phyloP scores from a whole-genome alignment of 37 sponge, comb jelly and placozoan species.

The Cladorhizidae sp. region DNA sequence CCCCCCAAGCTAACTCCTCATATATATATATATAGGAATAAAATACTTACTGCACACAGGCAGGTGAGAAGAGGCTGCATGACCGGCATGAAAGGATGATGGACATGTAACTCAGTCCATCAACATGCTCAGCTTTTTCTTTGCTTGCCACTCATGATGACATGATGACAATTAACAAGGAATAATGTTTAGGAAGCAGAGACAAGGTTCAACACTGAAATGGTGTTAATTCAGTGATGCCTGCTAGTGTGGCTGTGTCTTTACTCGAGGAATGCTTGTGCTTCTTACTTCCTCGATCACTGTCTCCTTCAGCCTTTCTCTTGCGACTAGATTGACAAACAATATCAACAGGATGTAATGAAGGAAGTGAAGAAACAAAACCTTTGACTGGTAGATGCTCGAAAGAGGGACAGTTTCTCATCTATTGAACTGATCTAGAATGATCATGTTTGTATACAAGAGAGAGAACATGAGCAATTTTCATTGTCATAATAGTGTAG shows the following conservation, averaged over 20 bases:
- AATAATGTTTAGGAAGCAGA: too few species aligned
- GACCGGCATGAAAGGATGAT: too few species aligned
- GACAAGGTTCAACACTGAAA: not conserved
- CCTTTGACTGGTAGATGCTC: not conserved
- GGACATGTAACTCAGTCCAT: too few species aligned
- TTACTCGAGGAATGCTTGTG: not conserved
- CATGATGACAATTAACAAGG: too few species aligned
- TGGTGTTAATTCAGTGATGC: not conserved
- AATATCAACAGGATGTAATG: not conserved
- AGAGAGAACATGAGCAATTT: not conserved
- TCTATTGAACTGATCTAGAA: not conserved
- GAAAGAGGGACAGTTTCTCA: not conserved
- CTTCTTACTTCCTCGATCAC: not conserved
- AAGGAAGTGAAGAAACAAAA: too few species aligned
- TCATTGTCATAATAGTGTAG: not conserved
- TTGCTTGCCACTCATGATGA: too few species aligned
- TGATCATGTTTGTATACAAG: too few species aligned
- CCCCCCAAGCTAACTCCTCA: too few species aligned
- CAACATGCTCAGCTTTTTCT: too few species aligned
- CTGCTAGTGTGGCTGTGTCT: not conserved
- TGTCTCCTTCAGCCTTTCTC: conserved; percentile 36
- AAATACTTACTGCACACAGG: too few species aligned
- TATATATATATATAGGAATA: too few species aligned
- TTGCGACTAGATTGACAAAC: conserved; percentile 13
- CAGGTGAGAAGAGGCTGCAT: too few species aligned